Base-by-base conservation (phyloP, 2,797 vertebrate genomes). In the Meriones psammophilus region DNA sequence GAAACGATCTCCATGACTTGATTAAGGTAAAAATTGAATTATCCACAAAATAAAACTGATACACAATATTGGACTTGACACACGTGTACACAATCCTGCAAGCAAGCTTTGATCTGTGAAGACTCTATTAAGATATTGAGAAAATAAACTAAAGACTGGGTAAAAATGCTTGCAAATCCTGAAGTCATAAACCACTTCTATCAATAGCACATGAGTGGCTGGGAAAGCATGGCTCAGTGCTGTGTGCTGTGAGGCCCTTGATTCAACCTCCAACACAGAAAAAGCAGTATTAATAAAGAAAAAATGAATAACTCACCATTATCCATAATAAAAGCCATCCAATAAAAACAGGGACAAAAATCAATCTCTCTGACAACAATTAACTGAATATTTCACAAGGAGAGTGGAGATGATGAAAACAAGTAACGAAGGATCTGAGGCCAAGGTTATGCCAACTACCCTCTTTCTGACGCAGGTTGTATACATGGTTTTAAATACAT, bases 321-420 rank as follows among this genome's bases (percentile, higher is more conserved):
- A 68, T 50, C 4, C 6, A 56, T 36, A 91, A 92, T 46, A 56
- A 94, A 64, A 74, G 33, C 13, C 46, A 88, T 24, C 20, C 58
- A 83, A 79, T 69, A 92, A 95, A 96, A 93, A 92, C 64, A 64
- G 88, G 56, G 50, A n/a, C 73, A n/a, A 69, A 73, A 50, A 69
- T 30, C 42, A 14, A 36, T 74, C 7, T 8, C 18, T 66, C 64
- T 74, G 20, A 56, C 68, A 93, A 46, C 4, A 78, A 89, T 68
- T n/a, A 46, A n/a, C 6, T 62, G 5, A 28, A 74, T 66, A 10
- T 83, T 94, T 83, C 46, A 74, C 83, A 80, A 74, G 12, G 46
- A 17, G 60, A 62, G 2, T 24, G 39, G 69, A 46, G 26, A 94
- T 20, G n/a, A 74, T 68, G 54, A 89, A 33, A 14, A 73, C 24